Percentiles rank a stretch among this genome's conserved stretches.
phyloP scores from a whole-genome alignment of 2,888 invertebrate genomes.

The Xylocampa areola region DNA sequence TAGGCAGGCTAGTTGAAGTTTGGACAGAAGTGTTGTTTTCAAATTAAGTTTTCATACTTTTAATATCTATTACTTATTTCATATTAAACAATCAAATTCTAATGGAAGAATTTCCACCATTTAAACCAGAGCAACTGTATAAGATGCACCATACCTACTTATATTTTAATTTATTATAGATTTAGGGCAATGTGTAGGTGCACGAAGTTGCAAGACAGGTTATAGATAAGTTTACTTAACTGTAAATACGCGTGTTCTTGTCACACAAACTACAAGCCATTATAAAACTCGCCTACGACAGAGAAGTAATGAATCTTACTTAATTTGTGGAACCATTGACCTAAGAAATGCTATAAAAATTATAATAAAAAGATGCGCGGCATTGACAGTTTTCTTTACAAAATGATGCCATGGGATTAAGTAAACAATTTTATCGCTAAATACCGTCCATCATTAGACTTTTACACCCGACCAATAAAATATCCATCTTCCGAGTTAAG shows the following conservation, averaged over 20 bases:
- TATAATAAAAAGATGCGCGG: constrained; percentile 2
- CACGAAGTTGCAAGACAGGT: constrained; percentile 52
- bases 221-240: constrained; percentile 56
- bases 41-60: constrained; percentile 13
- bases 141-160: neutral
- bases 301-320: constrained; percentile 16
- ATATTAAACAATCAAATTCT: neutral
- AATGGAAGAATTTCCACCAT: neutral
- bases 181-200: constrained; percentile 44
- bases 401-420: neutral
- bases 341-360: constrained; percentile 10
- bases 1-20: neutral
- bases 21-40: neutral
- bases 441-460: constrained; percentile 4
- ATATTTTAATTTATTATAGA: constrained; percentile 17
- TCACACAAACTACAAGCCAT: constrained; percentile 17
- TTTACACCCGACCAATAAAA: constrained; percentile 29
- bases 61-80: neutral
- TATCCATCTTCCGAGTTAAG: constrained; percentile 20
- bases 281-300: constrained; percentile 18
- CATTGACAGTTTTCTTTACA: neutral
- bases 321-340: constrained; percentile 16
- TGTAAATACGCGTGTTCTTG: constrained; percentile 39
- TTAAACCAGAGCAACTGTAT: constrained; percentile 6
- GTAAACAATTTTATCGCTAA: constrained; percentile 5